These are phyloP conservation scores for Gallinago undulata DNA, from an alignment of 2,113 vertebrate genomes.

Conservation along the genomic window DNA sequence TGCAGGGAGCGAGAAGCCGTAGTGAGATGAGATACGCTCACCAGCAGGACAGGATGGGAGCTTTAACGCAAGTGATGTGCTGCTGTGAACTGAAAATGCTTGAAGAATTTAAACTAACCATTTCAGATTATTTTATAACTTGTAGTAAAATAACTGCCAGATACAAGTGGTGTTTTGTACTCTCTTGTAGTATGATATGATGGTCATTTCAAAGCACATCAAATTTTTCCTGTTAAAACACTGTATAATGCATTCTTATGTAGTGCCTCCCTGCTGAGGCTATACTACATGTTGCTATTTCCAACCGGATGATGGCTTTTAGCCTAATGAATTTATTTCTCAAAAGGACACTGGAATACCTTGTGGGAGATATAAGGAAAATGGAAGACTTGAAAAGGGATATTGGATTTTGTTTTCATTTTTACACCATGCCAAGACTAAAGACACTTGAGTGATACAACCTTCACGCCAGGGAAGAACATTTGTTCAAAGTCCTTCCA, in stretches of 20 bases:
- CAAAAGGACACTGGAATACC: not conserved
- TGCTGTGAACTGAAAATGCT: not conserved
- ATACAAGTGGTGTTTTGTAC: not conserved
- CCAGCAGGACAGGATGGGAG: not conserved
- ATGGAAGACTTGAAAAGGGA: not conserved
- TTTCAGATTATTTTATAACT: not conserved
- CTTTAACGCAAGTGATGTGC: not conserved
- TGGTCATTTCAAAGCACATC: not conserved
- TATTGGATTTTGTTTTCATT: not conserved
- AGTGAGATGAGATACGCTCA: not conserved
- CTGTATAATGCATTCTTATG: accelerated
- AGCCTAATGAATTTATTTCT: not conserved
- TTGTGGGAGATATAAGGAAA: not conserved
- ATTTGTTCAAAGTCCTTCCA: not conserved
- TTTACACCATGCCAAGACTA: not conserved
- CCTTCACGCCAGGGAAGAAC: not conserved
- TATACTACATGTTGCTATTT: not conserved
- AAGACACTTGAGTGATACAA: not conserved
- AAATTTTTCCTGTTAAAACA: not conserved
- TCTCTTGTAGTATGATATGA: not conserved
- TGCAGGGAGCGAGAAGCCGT: not conserved
- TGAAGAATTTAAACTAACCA: not conserved
- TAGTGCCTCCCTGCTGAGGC: not conserved
- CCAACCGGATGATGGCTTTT: not conserved
- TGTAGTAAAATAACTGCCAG: not conserved